These are phyloP conservation scores for Drosophila incognita DNA, from an alignment of 2,888 invertebrate species.

Conservation along the genomic window DNA sequence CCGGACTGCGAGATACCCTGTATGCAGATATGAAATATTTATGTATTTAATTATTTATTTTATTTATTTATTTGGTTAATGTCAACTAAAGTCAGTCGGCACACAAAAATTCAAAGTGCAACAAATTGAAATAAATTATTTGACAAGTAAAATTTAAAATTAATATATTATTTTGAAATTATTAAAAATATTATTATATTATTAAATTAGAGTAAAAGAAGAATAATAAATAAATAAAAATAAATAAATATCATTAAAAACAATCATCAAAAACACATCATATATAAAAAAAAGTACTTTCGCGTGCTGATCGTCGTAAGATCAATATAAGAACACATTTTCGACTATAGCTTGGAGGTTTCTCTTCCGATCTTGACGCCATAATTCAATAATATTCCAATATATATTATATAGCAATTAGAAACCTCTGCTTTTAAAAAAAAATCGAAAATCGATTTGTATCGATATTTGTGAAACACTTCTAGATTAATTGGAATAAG, in stretches of 20 bases:
- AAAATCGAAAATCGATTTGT: neutral
- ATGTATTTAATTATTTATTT: neutral
- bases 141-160: neutral
- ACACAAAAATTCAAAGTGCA: no score
- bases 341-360: neutral
- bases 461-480: neutral
- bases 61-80: no score
- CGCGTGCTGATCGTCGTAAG: neutral
- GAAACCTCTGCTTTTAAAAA: neutral
- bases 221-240: neutral
- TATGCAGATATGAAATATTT: neutral
- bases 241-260: neutral
- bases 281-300: neutral
- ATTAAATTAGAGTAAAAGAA: neutral
- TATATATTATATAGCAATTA: neutral
- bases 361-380: neutral
- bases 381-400: neutral
- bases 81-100: no score
- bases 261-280: no score
- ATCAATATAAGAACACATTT: neutral
- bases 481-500: neutral
- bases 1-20: neutral
- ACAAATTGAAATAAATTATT: neutral
- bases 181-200: no score
- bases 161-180: neutral